Evolutionary conservation across 2,888 invertebrate genomes (phyloP).

Genomic region (Andrena flavipes): DNA sequence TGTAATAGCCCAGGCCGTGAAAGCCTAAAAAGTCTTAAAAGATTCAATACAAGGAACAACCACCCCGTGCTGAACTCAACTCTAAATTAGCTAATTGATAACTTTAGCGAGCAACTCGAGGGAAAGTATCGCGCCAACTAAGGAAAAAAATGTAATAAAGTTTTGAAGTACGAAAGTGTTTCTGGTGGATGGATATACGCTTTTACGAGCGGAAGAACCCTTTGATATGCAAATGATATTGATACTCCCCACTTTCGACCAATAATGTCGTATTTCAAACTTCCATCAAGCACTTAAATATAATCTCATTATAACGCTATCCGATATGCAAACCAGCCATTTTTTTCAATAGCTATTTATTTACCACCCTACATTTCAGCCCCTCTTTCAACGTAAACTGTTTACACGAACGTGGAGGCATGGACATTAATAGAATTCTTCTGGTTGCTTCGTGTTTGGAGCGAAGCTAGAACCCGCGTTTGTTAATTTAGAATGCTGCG

Average conservation of each 20-base stretch:
- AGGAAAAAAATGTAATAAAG: slow-evolving; percentile 45
- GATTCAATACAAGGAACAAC: background rate
- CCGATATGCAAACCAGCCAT: slow-evolving; percentile 74
- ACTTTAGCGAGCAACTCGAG: background rate
- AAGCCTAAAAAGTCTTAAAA: background rate
- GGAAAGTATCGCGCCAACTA: slow-evolving; percentile 3
- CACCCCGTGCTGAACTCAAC: background rate
- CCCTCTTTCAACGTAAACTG: slow-evolving; percentile 10
- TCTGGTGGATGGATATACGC: slow-evolving; percentile 46
- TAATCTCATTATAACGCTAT: slow-evolving; percentile 76
- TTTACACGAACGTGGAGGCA: background rate
- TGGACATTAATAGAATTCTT: background rate
- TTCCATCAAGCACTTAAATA: slow-evolving; percentile 81
- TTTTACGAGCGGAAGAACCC: slow-evolving; percentile 66
- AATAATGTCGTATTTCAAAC: slow-evolving; percentile 80
- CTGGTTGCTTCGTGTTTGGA: background rate
- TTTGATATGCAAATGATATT: slow-evolving; percentile 80
- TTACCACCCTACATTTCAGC: slow-evolving; percentile 15
- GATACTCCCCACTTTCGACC: slow-evolving; percentile 67
- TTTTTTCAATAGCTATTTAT: slow-evolving; percentile 55
- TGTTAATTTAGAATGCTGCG: background rate
- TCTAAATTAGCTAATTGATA: background rate
- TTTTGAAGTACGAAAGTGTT: slow-evolving; percentile 49
- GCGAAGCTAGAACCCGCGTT: background rate
- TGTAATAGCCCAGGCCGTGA: background rate